Base-by-base conservation (phyloP, 37 sponge, comb jelly and placozoan species). In the Tethya wilhelma region DNA sequence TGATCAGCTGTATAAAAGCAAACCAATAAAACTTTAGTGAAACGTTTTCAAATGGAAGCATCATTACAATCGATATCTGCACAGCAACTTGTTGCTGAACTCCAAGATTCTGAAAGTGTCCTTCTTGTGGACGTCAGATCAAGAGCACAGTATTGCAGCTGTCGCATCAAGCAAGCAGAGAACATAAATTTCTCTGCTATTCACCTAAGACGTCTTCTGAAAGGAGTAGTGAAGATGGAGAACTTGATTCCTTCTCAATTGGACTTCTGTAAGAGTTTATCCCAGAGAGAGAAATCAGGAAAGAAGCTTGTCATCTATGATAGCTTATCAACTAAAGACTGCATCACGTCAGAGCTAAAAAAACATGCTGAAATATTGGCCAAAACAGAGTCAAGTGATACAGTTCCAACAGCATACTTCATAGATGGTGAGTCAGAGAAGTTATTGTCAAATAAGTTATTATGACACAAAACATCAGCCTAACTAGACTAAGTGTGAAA, bases 71-170 rank as follows among this genome's bases (percentile, higher is more conserved):
- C n/a, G n/a, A n/a, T n/a, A n/a, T n/a, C n/a, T n/a, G n/a, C n/a
- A n/a, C n/a, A n/a, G n/a, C n/a, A n/a, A n/a, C n/a, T n/a, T n/a
- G n/a, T n/a, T n/a, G n/a, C n/a, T n/a, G n/a, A n/a, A n/a, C n/a
- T n/a, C n/a, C n/a, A n/a, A n/a, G n/a, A n/a, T n/a, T n/a, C n/a
- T n/a, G n/a, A n/a, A n/a, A n/a, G n/a, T n/a, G n/a, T n/a, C n/a
- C 8, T 91, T 4, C 69, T 91, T 30, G 38, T 90, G 2, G 91
- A 91, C 68, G 57, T 80, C 22, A 82, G 91, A 4, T 78, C 87
- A 7, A 67, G 29, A 49, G 73, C 71, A 8, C 82, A 80, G 42
- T 82, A 58, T 41, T 68, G 59, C 55, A 77, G 57, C 43, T 44
- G 42, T 4, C 91, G 82, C 63, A 82, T 91, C 11, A 36, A 36